Base-by-base conservation (phyloP, 2,797 vertebrate genomes). In the Antennarius maculatus region DNA sequence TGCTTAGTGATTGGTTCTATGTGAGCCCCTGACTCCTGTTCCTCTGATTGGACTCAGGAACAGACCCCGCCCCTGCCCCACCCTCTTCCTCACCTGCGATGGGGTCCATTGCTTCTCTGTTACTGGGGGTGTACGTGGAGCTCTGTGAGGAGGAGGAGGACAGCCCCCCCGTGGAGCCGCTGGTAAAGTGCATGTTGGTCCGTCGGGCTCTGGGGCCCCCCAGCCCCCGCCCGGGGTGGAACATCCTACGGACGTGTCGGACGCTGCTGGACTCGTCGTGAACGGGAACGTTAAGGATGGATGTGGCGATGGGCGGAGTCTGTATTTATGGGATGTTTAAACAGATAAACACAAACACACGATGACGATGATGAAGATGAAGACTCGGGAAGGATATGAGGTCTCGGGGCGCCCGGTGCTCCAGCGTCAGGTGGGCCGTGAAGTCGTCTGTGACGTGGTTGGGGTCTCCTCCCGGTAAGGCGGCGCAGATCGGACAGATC, bases 111-210 rank as follows among this genome's bases (percentile, higher is more conserved):
- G 97, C 94, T 94, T 99, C 98, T 92, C 98, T 96, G 94, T 97
- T 99, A 93, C 97, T 98, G 90, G 97, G 97, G 92, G 97, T 97
- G 92, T 98, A 99, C 0, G 96, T 97, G 89, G 97, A 97, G 93
- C 97, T 99, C 94, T 99, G 98, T 82, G 97, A 97, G 80, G 97
- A 87, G 37, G 91, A 97, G 57, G 98, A 98, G 15, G 90, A 89
- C 80, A 98, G 96, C 55, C 96, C 97, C 78, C 96, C 96, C 54
- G 95, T 93, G 81, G 98, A 98, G 92, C 95, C 96, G 91, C 93
- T 98, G 92, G 97, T 99, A 98, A 99, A 99, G 97, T 99, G 98
- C 97, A 99, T 98, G 95, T 99, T 99, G 92, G 98, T 98, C 92
- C 98, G 93, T 80, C 97, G 96, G 56, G 97, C 97, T 81, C 98